Conservation (phyloP, 2,797 vertebrate species). For the Ciconia nigra region DNA sequence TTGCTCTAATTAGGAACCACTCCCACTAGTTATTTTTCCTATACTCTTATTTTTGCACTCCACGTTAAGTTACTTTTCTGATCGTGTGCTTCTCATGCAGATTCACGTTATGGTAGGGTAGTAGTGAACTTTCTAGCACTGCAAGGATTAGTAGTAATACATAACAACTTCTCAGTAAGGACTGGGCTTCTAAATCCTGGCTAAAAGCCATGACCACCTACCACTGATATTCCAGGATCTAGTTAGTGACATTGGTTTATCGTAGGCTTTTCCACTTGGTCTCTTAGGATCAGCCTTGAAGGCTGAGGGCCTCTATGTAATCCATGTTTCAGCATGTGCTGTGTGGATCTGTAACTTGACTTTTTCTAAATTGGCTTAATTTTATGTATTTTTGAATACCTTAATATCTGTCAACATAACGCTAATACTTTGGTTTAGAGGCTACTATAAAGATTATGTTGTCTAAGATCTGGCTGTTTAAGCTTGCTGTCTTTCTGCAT, state of each 20-base stretch:
- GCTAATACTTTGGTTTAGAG: not conserved
- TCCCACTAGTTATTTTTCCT: not conserved
- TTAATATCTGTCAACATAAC: not conserved
- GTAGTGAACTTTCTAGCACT: not conserved
- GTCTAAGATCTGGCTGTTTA: not conserved
- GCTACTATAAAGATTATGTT: not conserved
- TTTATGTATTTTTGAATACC: not conserved
- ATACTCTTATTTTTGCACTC: not conserved
- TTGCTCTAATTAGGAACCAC: conserved; percentile 7
- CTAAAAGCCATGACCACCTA: not conserved
- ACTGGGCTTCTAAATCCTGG: not conserved
- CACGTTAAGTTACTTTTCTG: not conserved
- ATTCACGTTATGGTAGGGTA: not conserved
- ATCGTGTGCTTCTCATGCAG: not conserved
- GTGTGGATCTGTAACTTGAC: not conserved
- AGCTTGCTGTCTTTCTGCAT: not conserved
- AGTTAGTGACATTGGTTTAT: not conserved
- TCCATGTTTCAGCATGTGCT: not conserved
- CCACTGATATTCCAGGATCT: not conserved
- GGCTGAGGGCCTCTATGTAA: not conserved
- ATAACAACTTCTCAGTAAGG: not conserved
- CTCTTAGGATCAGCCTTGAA: not conserved
- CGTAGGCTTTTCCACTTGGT: not conserved
- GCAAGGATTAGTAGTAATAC: not conserved
- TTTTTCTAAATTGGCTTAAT: not conserved